These are phyloP conservation scores for Eucriotettix oculatus DNA, from an alignment of 2,888 invertebrate species.

Conservation along the genomic window DNA sequence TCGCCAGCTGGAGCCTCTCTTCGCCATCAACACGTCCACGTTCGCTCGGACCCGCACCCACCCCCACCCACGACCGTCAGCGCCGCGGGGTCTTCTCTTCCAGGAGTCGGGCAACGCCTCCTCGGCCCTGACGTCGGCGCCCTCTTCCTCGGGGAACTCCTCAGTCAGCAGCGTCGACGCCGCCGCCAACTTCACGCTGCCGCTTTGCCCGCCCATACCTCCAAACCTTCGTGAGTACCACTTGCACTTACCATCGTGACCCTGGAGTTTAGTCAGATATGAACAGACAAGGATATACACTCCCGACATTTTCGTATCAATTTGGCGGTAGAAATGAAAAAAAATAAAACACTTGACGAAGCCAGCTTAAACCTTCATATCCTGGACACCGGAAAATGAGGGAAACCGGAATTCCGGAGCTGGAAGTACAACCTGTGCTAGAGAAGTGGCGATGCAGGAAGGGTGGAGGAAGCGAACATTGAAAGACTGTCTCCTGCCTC, in stretches of 20 bases:
- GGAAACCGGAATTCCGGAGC: no score
- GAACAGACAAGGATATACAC: no score
- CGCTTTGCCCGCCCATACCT: conserved; percentile 21
- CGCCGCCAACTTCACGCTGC: conserved; percentile 33
- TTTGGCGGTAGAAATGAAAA: no score
- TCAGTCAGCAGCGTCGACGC: conserved; percentile 12
- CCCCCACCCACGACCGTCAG: neutral
- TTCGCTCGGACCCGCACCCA: neutral
- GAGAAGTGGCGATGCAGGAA: no score
- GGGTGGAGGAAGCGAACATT: no score
- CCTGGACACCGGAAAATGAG: no score
- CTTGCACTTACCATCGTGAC: neutral
- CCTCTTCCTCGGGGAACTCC: conserved; percentile 1
- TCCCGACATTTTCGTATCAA: no score
- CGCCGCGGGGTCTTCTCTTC: neutral
- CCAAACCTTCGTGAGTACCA: neutral
- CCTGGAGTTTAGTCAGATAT: neutral
- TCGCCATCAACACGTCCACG: conserved; percentile 10
- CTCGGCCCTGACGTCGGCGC: neutral
- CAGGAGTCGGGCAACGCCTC: neutral
- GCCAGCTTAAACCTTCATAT: no score
- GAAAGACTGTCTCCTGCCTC: no score
- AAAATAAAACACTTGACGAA: no score
- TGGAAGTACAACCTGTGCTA: no score
- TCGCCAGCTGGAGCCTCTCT: conserved; percentile 20